These are phyloP conservation scores for Plemyria rubiginata DNA, from an alignment of 2,888 invertebrate species.

Conservation along the genomic window DNA sequence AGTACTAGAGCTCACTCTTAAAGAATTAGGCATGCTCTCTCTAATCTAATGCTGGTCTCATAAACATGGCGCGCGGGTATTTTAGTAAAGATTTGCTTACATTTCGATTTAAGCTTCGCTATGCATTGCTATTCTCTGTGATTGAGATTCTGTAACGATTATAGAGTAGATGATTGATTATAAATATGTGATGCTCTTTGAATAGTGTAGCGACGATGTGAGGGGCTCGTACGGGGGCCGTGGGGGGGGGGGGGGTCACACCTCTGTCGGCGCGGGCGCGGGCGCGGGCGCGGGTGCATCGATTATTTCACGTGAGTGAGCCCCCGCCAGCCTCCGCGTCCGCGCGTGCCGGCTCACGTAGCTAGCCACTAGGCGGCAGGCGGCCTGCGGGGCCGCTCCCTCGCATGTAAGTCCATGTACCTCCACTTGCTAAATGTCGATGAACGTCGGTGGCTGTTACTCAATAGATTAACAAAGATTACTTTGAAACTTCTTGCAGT, in stretches of 20 bases:
- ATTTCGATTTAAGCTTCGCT: too few relatives aligned
- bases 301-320: slow-evolving; percentile 17
- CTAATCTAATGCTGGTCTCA: too few relatives aligned
- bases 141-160: background rate
- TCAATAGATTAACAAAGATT: too few relatives aligned
- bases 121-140: too few relatives aligned
- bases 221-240: too few relatives aligned
- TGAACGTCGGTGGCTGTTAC: too few relatives aligned
- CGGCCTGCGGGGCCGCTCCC: background rate
- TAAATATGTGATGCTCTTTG: background rate
- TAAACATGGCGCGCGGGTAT: too few relatives aligned
- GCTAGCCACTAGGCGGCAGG: background rate
- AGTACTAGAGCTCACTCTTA: too few relatives aligned
- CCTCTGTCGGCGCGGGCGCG: slow-evolving; percentile 5
- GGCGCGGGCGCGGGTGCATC: slow-evolving; percentile 17
- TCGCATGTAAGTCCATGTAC: background rate
- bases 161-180: background rate
- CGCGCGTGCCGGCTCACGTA: background rate
- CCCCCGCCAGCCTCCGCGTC: slow-evolving; percentile 6
- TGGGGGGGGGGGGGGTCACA: background rate
- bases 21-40: too few relatives aligned
- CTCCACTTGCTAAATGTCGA: too few relatives aligned
- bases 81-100: too few relatives aligned
- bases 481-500: too few relatives aligned
- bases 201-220: background rate